Base-by-base conservation (phyloP, 2,797 vertebrate species). In the Erpetoichthys calabaricus region DNA sequence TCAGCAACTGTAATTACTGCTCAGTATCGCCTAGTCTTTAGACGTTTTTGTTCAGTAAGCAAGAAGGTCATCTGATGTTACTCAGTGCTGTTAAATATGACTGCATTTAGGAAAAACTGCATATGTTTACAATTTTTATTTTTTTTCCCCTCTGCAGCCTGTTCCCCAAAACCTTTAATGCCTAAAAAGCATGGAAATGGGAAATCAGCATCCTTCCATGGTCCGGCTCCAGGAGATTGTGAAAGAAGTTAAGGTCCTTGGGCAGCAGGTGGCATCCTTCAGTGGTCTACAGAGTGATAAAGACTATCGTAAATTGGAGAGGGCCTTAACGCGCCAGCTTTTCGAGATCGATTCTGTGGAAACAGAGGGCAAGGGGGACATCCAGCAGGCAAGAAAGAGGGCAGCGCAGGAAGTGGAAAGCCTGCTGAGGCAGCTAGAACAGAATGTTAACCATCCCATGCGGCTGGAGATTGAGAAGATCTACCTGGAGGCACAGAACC, bases 311-410 rank as follows among this genome's bases (percentile, higher is more conserved):
- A 86, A 82, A 1, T 65, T 99, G 70, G 93, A 98, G 79, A 80
- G 92, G 0, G 80, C 84, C 52, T 85, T 99, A 47, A 91, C 89
- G 0, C 87, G 85, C 42, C 87, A 96, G 58, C 90, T 91, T 56
- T 86, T 97, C 73, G 91, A 95, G 65, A 91, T 97, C 53, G 94
- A 99, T 77, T 87, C 89, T 64, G 91, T 99, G 6, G 92, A 96
- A 68, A 91, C 94, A 0, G 94, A 99, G 75, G 91, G 92, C 3
- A 88, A 85, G 4, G 79, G 81, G 0, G 91, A 96, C 54, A 80
- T 98, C 61, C 91, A 96, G 73, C 89, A 89, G 56, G 89, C 89
- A 0, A 79, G 92, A 0, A 97, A 94, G 73, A 73, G 88, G 44
- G 91, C 87, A 0, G 90, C 91, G 0, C 92, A 93, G 63, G 93